Evolutionary conservation across 92 coral and sea anemone genomes (phyloP).

Genomic region (Montipora capitata): DNA sequence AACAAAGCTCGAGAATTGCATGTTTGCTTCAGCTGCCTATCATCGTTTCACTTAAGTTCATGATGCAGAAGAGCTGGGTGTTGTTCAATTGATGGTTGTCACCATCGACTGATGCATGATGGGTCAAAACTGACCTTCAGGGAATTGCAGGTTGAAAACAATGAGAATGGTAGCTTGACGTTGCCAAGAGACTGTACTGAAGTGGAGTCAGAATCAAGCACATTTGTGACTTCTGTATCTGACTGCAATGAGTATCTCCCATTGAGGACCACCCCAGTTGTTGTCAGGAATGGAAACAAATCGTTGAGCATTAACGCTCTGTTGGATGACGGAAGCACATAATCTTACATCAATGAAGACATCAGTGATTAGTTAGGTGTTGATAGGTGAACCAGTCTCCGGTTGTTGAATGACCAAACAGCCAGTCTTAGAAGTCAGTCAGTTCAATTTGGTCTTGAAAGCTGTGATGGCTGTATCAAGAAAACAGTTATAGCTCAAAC

Average conservation of each 20-base stretch:
- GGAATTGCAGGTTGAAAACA: neutral
- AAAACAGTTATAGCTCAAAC: neutral
- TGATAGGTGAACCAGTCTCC: neutral
- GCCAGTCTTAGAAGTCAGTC: neutral
- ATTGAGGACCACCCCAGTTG: neutral
- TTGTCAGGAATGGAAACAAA: neutral
- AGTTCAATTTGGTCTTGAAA: neutral
- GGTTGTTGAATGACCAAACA: neutral
- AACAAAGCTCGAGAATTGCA: constrained; percentile 17
- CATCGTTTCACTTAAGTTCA: constrained; percentile 1
- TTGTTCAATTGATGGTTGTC: neutral
- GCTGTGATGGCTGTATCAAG: neutral
- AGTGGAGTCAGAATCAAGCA: constrained; percentile 25
- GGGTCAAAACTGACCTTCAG: neutral
- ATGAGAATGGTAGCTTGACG: neutral
- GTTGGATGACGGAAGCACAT: neutral
- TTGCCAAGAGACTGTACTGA: constrained; percentile 5
- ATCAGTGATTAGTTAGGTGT: neutral
- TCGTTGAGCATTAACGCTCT: neutral
- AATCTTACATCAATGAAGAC: neutral
- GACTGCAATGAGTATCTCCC: neutral
- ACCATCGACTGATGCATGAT: neutral
- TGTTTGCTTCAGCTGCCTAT: constrained; percentile 36
- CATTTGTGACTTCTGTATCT: neutral
- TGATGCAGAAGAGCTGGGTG: constrained; percentile 6